A percentile compares a stretch with the other conserved stretches of the same genome.
Evolutionary conservation across 2,797 vertebrate genomes (phyloP).

Genomic region (Anableps anableps): DNA sequence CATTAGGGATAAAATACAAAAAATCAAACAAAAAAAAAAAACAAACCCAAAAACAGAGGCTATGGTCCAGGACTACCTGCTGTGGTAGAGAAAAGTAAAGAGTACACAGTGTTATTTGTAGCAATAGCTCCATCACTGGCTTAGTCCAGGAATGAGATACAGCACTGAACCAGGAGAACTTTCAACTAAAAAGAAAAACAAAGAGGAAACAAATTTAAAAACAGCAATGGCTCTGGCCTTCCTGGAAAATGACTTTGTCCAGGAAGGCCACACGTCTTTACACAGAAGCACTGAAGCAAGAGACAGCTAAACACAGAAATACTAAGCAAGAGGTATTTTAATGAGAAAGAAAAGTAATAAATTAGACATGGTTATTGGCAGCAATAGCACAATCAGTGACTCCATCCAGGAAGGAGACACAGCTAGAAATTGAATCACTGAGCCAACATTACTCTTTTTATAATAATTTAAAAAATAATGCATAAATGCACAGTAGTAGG

Average conservation of each 20-base stretch:
- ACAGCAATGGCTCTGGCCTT: neutral
- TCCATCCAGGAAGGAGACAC: neutral
- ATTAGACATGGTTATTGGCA: too few species aligned
- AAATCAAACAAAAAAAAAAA: too few species aligned
- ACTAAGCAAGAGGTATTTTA: too few species aligned
- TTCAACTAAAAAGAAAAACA: neutral
- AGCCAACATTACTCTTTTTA: neutral
- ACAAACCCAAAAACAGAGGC: neutral
- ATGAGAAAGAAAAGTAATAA: too few species aligned
- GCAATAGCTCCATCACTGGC: neutral
- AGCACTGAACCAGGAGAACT: neutral
- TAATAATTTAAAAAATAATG: neutral
- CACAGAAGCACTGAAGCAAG: neutral
- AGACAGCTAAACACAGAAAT: neutral
- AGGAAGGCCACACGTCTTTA: neutral
- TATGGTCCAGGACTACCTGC: neutral
- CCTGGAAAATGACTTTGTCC: neutral
- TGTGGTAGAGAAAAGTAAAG: neutral
- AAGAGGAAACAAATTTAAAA: neutral
- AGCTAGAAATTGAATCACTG: neutral
- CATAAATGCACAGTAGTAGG: neutral
- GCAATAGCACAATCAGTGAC: neutral
- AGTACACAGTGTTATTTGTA: neutral
- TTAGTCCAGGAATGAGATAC: neutral
- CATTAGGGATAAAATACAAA: neutral